These are phyloP conservation scores for Zaprionus bogoriensis DNA, from an alignment of 2,888 invertebrate genomes.

Conservation along the genomic window DNA sequence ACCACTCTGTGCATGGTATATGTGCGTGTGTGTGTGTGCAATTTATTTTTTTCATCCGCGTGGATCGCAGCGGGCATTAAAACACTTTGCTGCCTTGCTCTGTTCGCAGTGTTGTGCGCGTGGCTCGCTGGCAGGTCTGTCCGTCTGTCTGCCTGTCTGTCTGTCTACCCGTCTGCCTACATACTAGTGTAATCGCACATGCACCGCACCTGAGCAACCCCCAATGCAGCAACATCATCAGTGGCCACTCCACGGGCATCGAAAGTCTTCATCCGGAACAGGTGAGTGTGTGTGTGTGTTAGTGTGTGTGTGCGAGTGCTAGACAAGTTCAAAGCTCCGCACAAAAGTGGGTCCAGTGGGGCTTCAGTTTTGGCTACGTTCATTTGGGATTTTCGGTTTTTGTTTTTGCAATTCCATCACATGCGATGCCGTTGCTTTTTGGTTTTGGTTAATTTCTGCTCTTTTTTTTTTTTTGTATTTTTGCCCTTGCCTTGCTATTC, in stretches of 20 bases:
- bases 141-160: too few species aligned
- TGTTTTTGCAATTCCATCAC: conserved; percentile 23
- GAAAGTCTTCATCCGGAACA: conserved; percentile 43
- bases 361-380: conserved; percentile 15
- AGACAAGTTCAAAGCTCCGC: conserved; percentile 29
- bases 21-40: conserved; percentile 43
- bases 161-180: too few species aligned
- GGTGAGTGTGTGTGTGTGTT: conserved; percentile 26
- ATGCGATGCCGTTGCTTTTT: conserved; percentile 39
- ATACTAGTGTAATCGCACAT: too few species aligned
- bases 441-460: conserved; percentile 18
- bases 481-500: conserved; percentile 34
- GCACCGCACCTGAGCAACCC: conserved; percentile 24
- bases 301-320: not conserved
- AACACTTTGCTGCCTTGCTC: conserved; percentile 15
- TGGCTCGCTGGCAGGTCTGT: conserved; percentile 24
- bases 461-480: conserved; percentile 20
- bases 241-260: not conserved
- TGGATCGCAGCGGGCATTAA: conserved; percentile 43
- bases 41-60: conserved; percentile 61
- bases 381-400: conserved; percentile 9
- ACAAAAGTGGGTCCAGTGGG: conserved; percentile 2
- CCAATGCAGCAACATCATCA: conserved; percentile 30
- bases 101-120: conserved; percentile 38
- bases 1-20: conserved; percentile 21